Conservation (phyloP, 92 coral and sea anemone species). For the Phenganax subtilis region DNA sequence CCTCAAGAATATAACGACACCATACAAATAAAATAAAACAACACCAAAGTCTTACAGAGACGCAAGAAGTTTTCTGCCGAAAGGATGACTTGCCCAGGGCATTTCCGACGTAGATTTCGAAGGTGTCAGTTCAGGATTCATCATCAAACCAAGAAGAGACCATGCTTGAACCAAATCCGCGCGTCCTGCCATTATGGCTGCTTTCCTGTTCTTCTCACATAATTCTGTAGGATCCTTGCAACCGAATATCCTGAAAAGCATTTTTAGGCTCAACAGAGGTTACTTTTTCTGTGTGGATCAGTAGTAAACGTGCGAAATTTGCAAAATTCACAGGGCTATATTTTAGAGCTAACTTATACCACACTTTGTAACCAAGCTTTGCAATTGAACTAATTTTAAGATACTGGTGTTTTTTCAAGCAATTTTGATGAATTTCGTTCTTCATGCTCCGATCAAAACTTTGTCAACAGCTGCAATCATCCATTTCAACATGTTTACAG, state of each 20-base stretch:
- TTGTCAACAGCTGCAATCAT: too few relatives aligned
- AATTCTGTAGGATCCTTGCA: conserved; percentile 75
- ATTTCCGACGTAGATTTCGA: conserved; percentile 66
- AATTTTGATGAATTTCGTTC: too few relatives aligned
- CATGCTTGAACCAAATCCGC: conserved; percentile 92
- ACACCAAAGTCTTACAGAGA: conserved; percentile 72
- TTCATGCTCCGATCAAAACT: too few relatives aligned
- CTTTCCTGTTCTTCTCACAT: conserved; percentile 83
- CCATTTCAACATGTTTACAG: too few relatives aligned
- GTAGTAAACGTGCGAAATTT: too few relatives aligned
- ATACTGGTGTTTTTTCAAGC: too few relatives aligned
- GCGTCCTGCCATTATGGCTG: conserved; percentile 85
- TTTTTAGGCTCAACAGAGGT: neutral
- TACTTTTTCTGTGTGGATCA: neutral
- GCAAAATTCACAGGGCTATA: too few relatives aligned
- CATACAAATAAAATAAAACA: neutral
- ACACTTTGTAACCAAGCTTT: too few relatives aligned
- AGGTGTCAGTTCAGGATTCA: conserved; percentile 69
- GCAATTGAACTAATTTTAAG: too few relatives aligned
- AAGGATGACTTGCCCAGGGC: conserved; percentile 98
- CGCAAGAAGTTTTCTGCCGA: conserved; percentile 70
- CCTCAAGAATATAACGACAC: too few relatives aligned
- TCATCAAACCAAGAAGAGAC: conserved; percentile 79
- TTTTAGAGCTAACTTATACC: too few relatives aligned
- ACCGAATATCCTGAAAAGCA: conserved; percentile 56